Evolutionary conservation across 2,113 vertebrate genomes (phyloP).

Genomic region (Ivindomyrus marchei): DNA sequence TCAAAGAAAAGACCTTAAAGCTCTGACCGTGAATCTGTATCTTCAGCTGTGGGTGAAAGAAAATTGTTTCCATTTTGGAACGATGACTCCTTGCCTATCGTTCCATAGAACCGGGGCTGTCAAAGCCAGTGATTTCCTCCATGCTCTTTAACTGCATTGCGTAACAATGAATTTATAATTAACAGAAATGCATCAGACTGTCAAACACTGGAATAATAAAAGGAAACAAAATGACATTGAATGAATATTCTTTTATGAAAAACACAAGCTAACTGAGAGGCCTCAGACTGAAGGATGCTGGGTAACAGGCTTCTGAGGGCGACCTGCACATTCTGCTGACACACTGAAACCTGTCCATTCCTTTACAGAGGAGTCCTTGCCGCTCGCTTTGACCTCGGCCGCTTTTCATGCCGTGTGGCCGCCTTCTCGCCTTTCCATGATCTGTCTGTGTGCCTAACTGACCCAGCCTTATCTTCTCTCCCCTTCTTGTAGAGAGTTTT

Average conservation of each 20-base stretch:
- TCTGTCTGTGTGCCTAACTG: conserved; percentile 71
- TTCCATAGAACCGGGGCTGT: not conserved
- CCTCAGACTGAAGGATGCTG: not conserved
- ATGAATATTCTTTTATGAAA: not conserved
- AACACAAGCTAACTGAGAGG: not conserved
- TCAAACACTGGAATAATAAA: not conserved
- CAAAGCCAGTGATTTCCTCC: not conserved
- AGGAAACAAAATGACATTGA: not conserved
- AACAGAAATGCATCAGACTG: not conserved
- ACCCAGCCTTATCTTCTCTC: conserved; percentile 93
- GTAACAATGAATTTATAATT: not conserved
- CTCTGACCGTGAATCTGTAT: not conserved
- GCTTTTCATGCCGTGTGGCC: conserved; percentile 17
- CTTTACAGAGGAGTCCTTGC: conserved; percentile 5
- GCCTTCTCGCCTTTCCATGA: conserved; percentile 29
- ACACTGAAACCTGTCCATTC: conserved; percentile 24
- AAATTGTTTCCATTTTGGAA: not conserved
- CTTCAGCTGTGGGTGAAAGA: not conserved
- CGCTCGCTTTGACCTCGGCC: conserved; percentile 1
- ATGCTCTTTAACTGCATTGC: not conserved
- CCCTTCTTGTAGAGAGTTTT: conserved; percentile 96
- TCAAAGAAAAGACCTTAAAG: not conserved
- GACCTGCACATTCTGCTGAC: not conserved
- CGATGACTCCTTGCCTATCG: not conserved
- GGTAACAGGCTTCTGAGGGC: not conserved